Evolutionary conservation across 2,113 vertebrate genomes (phyloP), one percentile per base, ranked within the genome.

Genomic region (Onychostoma macrolepis): DNA sequence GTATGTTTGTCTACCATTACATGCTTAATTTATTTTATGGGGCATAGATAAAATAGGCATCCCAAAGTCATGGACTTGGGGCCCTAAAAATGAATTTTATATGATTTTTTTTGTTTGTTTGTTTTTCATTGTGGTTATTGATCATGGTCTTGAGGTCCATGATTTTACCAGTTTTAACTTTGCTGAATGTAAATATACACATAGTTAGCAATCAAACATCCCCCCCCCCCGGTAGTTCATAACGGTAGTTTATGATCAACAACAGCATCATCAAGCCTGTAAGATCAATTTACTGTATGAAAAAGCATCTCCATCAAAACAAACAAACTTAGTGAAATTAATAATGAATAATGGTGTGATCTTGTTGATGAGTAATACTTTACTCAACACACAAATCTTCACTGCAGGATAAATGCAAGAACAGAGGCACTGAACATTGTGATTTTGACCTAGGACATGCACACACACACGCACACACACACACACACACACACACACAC

Each of bases 361-460:
- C 78, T 38, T 80, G 78, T 33, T 33, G 28, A 43, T 24, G 41
- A 72, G 26, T 56, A 36, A 84, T 53, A 53, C 82, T 17, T 30
- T 81, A 36, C 45, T 83, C 41, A 80, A n/a, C 76, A 36, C 45
- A 86, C 41, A 80, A 41, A 56, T 75, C 33, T 41, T 56, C n/a
- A 74, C 65, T 79, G 72, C 74, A 84, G 65, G 69, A 48, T 28
- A 78, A 28, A 50, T 78, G 56, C 24, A 63, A 85, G 56, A 58
- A 58, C 53, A 56, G 53, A 24, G n/a, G 78, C 12, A 36, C 71
- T 17, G 50, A 53, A 80, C 61, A 86, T 82, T 33, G n/a, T 86
- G 80, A 80, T 87, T 84, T 58, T 84, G 45, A 84, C 82, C 82
- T 56, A 74, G 65, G 21, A 72, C 26, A 85, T 1, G 13, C 28